Conservation (phyloP, 2,797 vertebrate genomes). For the Cyprinella venusta region DNA sequence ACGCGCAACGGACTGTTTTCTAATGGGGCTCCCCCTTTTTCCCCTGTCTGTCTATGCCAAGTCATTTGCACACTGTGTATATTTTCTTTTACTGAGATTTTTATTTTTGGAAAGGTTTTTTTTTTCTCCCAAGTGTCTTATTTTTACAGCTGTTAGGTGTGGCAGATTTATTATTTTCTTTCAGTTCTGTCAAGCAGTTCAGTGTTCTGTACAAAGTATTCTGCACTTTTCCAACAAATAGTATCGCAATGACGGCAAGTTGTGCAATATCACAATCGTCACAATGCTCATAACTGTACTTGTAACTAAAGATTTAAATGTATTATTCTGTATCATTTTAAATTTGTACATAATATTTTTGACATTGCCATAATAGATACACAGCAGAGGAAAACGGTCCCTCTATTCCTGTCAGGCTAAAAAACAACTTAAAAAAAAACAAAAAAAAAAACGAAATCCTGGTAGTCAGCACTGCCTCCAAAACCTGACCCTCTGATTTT, state of each 20-base stretch:
- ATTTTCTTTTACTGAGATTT: conserved; percentile 64
- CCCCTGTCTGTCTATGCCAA: conserved; percentile 80
- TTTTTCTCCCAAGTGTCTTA: conserved; percentile 45
- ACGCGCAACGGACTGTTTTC: conserved; percentile 77
- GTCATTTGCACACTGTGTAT: conserved; percentile 86
- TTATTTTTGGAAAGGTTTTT: conserved; percentile 57
- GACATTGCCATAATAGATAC: conserved; percentile 86
- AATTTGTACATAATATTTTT: conserved; percentile 95
- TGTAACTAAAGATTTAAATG: conserved; percentile 91
- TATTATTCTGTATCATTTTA: conserved; percentile 84
- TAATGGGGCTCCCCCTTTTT: conserved; percentile 74
- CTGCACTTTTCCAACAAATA: conserved; percentile 87
- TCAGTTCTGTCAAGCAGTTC: conserved; percentile 75
- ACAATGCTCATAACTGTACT: conserved; percentile 88
- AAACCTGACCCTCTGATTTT: conserved; percentile 51
- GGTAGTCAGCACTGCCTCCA: conserved; percentile 52
- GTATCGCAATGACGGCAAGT: conserved; percentile 79
- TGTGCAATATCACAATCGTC: conserved; percentile 89
- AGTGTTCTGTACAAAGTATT: conserved; percentile 85
- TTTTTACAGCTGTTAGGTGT: conserved; percentile 72
- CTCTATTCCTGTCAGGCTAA: conserved; percentile 59
- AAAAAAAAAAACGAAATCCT: not conserved
- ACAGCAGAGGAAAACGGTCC: conserved; percentile 57
- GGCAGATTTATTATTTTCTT: conserved; percentile 66
- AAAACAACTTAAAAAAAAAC: not conserved